phyloP scores from a whole-genome alignment of 2,888 invertebrate genomes.

The Lasioglossum pauxillum region DNA sequence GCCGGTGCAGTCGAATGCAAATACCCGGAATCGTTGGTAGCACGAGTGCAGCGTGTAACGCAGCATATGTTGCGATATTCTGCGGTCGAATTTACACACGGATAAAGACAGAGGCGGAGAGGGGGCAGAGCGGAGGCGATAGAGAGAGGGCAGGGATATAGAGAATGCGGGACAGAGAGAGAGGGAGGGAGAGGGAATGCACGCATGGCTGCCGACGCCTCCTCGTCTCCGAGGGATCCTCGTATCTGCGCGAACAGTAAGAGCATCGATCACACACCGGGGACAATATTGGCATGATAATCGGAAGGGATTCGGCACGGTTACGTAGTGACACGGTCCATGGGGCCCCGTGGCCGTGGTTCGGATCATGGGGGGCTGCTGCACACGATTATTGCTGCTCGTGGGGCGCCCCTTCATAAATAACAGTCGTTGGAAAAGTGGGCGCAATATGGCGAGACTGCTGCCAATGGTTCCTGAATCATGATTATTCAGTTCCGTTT shows the following conservation, averaged over 20 bases:
- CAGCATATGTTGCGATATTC: conserved; percentile 67
- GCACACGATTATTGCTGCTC: conserved; percentile 57
- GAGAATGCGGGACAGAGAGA: too few species aligned
- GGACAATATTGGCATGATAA: conserved; percentile 81
- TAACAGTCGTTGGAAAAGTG: conserved; percentile 50
- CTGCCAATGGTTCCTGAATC: background rate
- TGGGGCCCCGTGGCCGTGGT: conserved; percentile 40
- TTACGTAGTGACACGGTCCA: conserved; percentile 61
- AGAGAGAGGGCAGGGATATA: too few species aligned
- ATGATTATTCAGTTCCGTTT: background rate
- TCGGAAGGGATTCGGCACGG: conserved; percentile 78
- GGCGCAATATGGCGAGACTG: conserved; percentile 51
- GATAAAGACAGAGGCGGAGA: background rate
- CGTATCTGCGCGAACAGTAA: conserved; percentile 72
- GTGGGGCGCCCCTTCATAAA: conserved; percentile 53
- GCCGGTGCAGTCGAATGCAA: conserved; percentile 48
- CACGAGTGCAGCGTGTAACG: conserved; percentile 45
- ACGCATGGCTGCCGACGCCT: conserved; percentile 47
- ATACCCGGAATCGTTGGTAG: conserved; percentile 57
- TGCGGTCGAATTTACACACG: conserved; percentile 67
- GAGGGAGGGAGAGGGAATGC: background rate
- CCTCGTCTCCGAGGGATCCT: conserved; percentile 65
- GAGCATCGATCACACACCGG: conserved; percentile 78
- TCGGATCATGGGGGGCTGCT: conserved; percentile 46
- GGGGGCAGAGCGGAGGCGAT: too few species aligned